Base-by-base conservation (phyloP, 2,113 vertebrate genomes). In the Orientallactaga bullata region DNA sequence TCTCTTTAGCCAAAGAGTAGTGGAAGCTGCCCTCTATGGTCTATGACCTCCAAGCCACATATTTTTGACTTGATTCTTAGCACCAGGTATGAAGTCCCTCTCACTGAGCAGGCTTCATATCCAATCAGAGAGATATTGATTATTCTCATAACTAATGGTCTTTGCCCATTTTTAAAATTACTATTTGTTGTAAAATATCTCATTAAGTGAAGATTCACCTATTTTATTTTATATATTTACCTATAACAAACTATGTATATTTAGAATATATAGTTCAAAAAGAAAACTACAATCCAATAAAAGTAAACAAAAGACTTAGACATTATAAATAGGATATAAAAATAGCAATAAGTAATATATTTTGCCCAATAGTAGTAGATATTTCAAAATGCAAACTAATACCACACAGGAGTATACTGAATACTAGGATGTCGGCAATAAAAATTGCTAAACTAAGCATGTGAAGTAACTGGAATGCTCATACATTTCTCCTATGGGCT, bases 141-240 rank as follows among this genome's bases (percentile, higher is more conserved):
- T 6, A 47, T 47, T 47, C 42, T 47, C 8, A 47, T 47, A 47
- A 47, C 42, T 47, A 6, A 47, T 47, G 42, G 5, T 5, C 55
- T 84, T 72, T 85, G 65, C 81, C 24, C 72, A 81, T 89, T 84
- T 47, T 30, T 82, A 89, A 66, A 85, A 66, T 9, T 42, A 73
- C 1, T 80, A 2, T 2, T 89, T n/a, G 30, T 51, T 68, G 82
- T 82, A 85, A 86, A 85, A 79, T 3, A 87, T 20, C 11, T 24
- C 21, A 65, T 58, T 89, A 80, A 39, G 61, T 85, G 88, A 93
- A 90, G 87, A 68, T 39, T 66, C 30, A 73, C 13, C 55, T n/a
- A n/a, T n/a, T n/a, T n/a, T n/a, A n/a, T n/a, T n/a, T n/a, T n/a
- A n/a, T n/a, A 72, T 60, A 63, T 28, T 88, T 85, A 79, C 2